These are phyloP conservation scores for Galerucella nymphaeae DNA, from an alignment of 2,888 invertebrate species.

Conservation along the genomic window DNA sequence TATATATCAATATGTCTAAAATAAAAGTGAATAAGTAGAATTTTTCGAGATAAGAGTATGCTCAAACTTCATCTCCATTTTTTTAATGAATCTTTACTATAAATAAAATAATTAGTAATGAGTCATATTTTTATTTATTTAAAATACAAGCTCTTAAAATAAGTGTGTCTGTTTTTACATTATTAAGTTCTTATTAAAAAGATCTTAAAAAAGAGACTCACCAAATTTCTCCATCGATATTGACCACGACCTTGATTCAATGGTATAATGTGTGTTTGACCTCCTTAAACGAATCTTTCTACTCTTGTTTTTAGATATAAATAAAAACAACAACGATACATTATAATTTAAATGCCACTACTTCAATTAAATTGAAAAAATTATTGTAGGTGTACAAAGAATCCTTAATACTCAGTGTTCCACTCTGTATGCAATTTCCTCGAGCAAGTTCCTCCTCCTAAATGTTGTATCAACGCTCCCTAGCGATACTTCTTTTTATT, in stretches of 20 bases:
- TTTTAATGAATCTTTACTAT: too few relatives aligned
- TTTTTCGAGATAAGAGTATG: too few relatives aligned
- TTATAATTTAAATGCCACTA: not conserved
- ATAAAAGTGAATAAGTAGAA: too few relatives aligned
- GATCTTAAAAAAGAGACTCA: not conserved
- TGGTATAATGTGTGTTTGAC: conserved; percentile 31
- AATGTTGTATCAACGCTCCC: not conserved
- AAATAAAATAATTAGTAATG: too few relatives aligned
- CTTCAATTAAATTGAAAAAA: too few relatives aligned
- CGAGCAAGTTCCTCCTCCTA: not conserved
- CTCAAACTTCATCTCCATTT: too few relatives aligned
- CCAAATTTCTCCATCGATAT: conserved; percentile 20
- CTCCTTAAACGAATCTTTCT: conserved; percentile 3
- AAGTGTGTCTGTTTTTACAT: not conserved
- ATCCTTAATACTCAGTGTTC: too few relatives aligned
- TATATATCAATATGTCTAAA: too few relatives aligned
- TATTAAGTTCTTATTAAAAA: not conserved
- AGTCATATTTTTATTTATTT: too few relatives aligned
- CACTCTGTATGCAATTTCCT: not conserved
- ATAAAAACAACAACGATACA: not conserved
- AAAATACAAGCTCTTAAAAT: too few relatives aligned
- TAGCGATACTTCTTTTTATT: not conserved
- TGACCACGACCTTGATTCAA: conserved; percentile 32
- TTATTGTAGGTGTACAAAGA: not conserved
- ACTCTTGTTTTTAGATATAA: conserved; percentile 1